Base-by-base conservation (phyloP, 35 echinoderm and acorn worm genomes). In the Apostichopus japonicus region DNA sequence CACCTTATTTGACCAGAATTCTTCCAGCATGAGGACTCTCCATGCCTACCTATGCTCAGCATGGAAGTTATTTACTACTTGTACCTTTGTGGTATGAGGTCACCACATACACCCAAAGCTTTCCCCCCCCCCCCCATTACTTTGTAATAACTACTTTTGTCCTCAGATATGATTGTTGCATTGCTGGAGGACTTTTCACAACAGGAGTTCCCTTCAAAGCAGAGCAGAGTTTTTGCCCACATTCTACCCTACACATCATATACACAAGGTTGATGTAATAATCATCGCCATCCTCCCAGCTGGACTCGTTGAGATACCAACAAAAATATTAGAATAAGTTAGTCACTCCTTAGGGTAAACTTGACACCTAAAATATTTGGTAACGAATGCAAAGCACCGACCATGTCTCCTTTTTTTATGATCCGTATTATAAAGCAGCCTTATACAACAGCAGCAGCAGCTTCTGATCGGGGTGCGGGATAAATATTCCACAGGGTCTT, bases 331-430 rank as follows among this genome's bases (percentile, higher is more conserved):
- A 23, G 71, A 23, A 23, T 24, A 75, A 75, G 17, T 15, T 21
- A 75, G 21, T 75, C 71, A 75, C 71, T 75, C 71, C 71, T 75
- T 23, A 2, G 71, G 71, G 71, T 75, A 75, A 75, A 75, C 71
- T 75, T 75, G 71, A 75, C 71, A 21, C 71, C 71, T 75, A 75
- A 75, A 75, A 75, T 75, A 75, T 75, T 75, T 75, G 71, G 21
- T 73, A 19, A 75, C 6, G 71, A 75, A 75, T 75, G 15, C 71
- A 75, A 75, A 23, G 71, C 16, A 75, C 17, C 16, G n/a, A 75
- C 57, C 57, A 61, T 8, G 57, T 61, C 57, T 61, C 57, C 57
- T 61, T 10, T 61, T 61, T 61, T 61, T 61, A 61, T 61, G 57
- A 61, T 61, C 57, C 57, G 7, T 61, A 10, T 61, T 13, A 13